phyloP scores from a whole-genome alignment of 2,113 vertebrate genomes.

The Girardinichthys multiradiatus region DNA sequence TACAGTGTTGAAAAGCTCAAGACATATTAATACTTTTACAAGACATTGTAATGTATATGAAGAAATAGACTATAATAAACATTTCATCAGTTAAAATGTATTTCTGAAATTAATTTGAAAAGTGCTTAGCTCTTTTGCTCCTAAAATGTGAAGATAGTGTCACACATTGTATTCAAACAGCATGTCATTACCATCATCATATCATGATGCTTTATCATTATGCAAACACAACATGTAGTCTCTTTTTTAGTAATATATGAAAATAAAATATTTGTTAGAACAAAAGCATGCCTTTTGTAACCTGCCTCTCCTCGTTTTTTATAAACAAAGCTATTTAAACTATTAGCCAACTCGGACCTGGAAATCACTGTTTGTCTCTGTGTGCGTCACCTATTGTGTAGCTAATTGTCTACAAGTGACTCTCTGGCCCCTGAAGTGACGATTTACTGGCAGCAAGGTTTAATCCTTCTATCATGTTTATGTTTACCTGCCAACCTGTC shows the following conservation, averaged over 20 bases:
- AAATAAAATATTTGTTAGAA: slow-evolving; percentile 59
- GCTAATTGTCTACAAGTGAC: slow-evolving; percentile 59
- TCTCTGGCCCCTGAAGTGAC: slow-evolving; percentile 23
- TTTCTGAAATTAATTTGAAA: slow-evolving; percentile 31
- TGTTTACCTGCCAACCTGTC: slow-evolving; percentile 65
- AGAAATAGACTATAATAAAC: background rate
- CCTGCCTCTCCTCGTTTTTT: slow-evolving; percentile 37
- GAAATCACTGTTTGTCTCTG: slow-evolving; percentile 67
- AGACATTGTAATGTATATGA: background rate
- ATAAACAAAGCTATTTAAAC: slow-evolving; percentile 69
- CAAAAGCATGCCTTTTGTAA: slow-evolving; percentile 5
- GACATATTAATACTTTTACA: background rate
- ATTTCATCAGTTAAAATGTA: slow-evolving; percentile 18
- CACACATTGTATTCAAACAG: background rate
- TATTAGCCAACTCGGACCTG: slow-evolving; percentile 37
- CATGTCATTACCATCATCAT: background rate
- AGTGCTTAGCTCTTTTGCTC: slow-evolving; percentile 41
- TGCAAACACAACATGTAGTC: slow-evolving; percentile 2
- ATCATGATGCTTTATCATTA: slow-evolving; percentile 1
- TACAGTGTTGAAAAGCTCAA: background rate
- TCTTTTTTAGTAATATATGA: slow-evolving; percentile 41
- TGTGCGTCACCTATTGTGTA: slow-evolving; percentile 78
- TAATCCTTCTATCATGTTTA: slow-evolving; percentile 61
- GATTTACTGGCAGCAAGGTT: slow-evolving; percentile 30
- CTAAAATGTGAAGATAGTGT: slow-evolving; percentile 49